phyloP scores from a whole-genome alignment of 2,888 invertebrate species.

The Orthonevra nobilis region DNA sequence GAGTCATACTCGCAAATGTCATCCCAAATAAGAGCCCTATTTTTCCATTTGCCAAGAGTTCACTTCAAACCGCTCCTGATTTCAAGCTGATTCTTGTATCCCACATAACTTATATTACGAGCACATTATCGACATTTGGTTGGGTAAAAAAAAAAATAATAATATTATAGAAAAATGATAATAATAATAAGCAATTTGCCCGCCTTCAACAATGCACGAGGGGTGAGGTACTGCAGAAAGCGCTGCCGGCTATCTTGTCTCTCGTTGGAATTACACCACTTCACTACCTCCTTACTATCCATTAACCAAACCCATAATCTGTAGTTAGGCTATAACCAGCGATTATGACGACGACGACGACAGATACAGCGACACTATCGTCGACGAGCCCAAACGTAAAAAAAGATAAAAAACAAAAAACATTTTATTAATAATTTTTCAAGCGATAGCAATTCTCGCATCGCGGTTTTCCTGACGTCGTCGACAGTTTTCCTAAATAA shows the following conservation, averaged over 20 bases:
- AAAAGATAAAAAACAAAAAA: constrained; percentile 12
- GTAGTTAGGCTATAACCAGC: constrained; percentile 32
- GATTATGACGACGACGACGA: constrained; percentile 8
- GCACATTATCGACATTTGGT: constrained; percentile 61
- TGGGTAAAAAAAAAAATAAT: constrained; percentile 66
- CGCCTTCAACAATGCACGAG: constrained; percentile 36
- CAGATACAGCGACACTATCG: constrained; percentile 22
- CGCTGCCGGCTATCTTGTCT: constrained; percentile 59
- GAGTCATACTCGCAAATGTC: too few relatives aligned
- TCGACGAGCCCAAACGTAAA: constrained; percentile 35
- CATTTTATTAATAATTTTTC: constrained; percentile 49
- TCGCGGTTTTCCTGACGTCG: neutral
- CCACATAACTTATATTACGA: constrained; percentile 32
- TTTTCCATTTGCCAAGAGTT: neutral
- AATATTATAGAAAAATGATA: constrained; percentile 69
- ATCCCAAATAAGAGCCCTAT: too few relatives aligned
- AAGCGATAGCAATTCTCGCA: constrained; percentile 24
- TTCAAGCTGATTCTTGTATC: too few relatives aligned
- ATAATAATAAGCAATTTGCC: constrained; percentile 69
- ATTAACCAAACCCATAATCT: constrained; percentile 65
- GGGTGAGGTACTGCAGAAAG: constrained; percentile 24
- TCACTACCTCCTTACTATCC: constrained; percentile 49
- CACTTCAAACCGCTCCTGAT: constrained; percentile 12
- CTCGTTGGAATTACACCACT: constrained; percentile 55
- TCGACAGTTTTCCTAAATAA: constrained; percentile 58